Base-by-base conservation (phyloP, 2,888 invertebrate genomes). In the Loripinus fragilis region DNA sequence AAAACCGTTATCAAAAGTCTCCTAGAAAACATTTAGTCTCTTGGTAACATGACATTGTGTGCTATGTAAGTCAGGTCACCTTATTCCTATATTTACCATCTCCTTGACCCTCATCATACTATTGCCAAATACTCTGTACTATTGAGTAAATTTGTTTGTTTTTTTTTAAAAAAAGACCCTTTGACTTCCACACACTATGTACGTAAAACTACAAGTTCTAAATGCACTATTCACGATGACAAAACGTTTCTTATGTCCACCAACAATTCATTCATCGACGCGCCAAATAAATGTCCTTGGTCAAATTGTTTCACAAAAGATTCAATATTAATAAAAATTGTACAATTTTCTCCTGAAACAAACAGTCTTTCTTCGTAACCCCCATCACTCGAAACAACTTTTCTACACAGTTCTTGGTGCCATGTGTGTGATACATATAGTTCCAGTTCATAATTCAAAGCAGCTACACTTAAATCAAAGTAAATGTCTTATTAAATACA, bases 291-390 rank as follows among this genome's bases (percentile, higher is more conserved):
- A 55, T 55, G 55, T 28, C 55, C 55, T 28, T 55, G 55, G 23
- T 55, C 55, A 7, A 55, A 55, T 55, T 55, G 55, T 55, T 55
- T 55, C 25, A 55, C 2, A 55, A 55, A 28, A 7, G 55, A 28
- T 25, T 55, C 55, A 7, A 55, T 28, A 55, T 55, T 28, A 55
- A 55, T 55, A 55, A 55, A 55, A 28, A 55, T 15, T 8, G 25
- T 55, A 2, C 25, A 23, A 15, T 55, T 55, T 25, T 28, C 25
- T 25, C 25, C 55, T 2, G 55, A 55, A 25, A 55, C 5, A 55
- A 28, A 55, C 8, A 55, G 7, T 55, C 23, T 55, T 55, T 55
- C 55, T 55, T 55, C 55, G 7, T 7, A 25, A 15, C 15, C 8
- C 7, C 55, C 55, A 28, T 28, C 28, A 8, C 23, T 28, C 28